Evolutionary conservation across 2,113 vertebrate species (phyloP).

Genomic region (Anser brachyrhynchus): DNA sequence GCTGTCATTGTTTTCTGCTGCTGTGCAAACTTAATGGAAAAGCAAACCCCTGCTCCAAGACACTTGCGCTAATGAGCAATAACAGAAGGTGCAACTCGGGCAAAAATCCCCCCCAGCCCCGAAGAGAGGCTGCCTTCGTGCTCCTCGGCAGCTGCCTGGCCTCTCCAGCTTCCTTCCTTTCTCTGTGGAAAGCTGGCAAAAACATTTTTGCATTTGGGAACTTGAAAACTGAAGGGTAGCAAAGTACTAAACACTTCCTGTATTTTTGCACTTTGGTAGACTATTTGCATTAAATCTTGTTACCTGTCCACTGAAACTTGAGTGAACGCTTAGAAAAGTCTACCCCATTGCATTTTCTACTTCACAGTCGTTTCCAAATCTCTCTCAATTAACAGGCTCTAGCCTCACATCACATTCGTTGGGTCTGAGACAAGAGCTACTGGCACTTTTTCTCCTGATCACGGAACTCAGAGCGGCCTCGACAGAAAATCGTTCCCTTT

Average conservation of each 20-base stretch:
- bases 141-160: accelerated
- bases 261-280: neutral
- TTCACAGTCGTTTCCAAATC: too few relatives aligned
- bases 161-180: neutral
- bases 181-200: neutral
- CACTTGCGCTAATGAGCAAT: neutral
- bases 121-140: neutral
- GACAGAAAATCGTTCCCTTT: neutral
- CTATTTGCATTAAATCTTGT: neutral
- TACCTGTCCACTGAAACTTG: neutral
- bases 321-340: neutral
- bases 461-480: too few relatives aligned
- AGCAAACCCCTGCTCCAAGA: neutral
- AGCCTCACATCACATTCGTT: accelerated
- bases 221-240: neutral
- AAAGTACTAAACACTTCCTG: neutral
- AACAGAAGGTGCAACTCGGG: neutral
- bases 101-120: neutral
- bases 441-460: neutral
- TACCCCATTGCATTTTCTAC: neutral
- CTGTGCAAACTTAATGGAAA: neutral
- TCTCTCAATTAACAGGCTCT: neutral
- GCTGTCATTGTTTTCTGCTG: neutral
- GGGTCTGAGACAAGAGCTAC: neutral
- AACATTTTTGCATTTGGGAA: neutral